These are phyloP conservation scores for Drosophila ustulata DNA, from an alignment of 2,888 invertebrate species.

Conservation along the genomic window DNA sequence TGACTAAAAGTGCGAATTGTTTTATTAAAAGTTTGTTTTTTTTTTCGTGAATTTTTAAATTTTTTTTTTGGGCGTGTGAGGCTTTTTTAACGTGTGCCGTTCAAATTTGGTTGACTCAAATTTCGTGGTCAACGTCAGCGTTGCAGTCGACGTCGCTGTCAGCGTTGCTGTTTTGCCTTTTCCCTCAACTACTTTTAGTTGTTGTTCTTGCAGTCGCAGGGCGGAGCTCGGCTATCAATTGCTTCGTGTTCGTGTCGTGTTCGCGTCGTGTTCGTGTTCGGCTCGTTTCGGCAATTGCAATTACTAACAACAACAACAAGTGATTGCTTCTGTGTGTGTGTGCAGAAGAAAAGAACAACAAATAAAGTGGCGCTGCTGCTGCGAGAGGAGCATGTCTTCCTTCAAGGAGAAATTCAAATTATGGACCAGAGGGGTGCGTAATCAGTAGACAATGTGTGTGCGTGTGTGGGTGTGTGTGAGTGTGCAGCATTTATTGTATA, in stretches of 20 bases:
- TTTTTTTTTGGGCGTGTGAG: conserved; percentile 32
- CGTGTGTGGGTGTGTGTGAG: conserved; percentile 11
- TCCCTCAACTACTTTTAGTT: conserved; percentile 33
- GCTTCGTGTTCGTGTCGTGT: conserved; percentile 32
- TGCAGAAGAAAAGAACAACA: background rate
- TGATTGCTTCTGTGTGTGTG: background rate
- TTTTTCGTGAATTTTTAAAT: background rate
- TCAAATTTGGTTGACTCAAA: conserved; percentile 53
- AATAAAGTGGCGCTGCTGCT: conserved; percentile 58
- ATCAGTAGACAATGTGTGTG: conserved; percentile 20
- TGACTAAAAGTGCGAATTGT: conserved; percentile 25
- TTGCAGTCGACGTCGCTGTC: conserved; percentile 22
- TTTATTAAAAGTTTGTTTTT: conserved; percentile 15
- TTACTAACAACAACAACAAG: conserved; percentile 26
- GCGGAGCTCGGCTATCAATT: conserved; percentile 55
- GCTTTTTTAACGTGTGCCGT: conserved; percentile 53
- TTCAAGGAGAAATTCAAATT: conserved; percentile 85
- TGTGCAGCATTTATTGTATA: conserved; percentile 48
- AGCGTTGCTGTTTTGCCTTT: conserved; percentile 20
- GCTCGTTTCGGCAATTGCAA: conserved; percentile 39
- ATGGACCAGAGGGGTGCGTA: conserved; percentile 84
- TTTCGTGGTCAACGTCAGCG: conserved; percentile 61
- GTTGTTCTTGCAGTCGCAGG: conserved; percentile 38
- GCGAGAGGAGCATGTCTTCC: conserved; percentile 81
- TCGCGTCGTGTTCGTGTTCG: conserved; percentile 28